phyloP scores from a whole-genome alignment of 2,113 vertebrate genomes.

The Thunnus maccoyii region DNA sequence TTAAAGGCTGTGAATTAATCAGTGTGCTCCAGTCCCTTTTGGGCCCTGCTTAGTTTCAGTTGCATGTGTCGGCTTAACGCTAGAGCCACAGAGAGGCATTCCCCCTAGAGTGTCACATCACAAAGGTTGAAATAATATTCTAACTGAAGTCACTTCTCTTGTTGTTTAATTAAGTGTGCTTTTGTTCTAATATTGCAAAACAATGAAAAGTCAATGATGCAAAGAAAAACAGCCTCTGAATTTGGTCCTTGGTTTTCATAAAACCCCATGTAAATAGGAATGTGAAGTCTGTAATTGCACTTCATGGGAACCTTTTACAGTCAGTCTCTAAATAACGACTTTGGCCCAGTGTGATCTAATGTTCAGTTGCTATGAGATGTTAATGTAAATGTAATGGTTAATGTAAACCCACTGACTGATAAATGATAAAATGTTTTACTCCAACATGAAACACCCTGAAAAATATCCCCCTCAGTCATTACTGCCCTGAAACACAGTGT shows the following conservation, averaged over 20 bases:
- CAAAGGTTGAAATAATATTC: neutral
- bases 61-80: neutral
- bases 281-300: slow-evolving; percentile 1
- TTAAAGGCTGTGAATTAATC: too few relatives aligned
- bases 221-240: neutral
- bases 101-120: neutral
- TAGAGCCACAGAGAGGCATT: neutral
- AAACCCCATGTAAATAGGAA: slow-evolving; percentile 1
- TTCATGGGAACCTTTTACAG: neutral
- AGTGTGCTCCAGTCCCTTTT: too few relatives aligned
- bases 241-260: slow-evolving; percentile 9
- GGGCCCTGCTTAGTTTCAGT: neutral
- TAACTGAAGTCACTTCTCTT: neutral
- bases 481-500: neutral
- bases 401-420: neutral
- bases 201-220: slow-evolving; percentile 13
- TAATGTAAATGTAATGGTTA: neutral
- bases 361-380: neutral
- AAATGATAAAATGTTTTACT: slow-evolving; percentile 2
- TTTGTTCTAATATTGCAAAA: neutral
- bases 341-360: slow-evolving; percentile 7
- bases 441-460: neutral
- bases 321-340: slow-evolving; percentile 7
- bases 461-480: too few relatives aligned
- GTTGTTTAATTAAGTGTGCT: neutral